Evolutionary conservation across 2,888 invertebrate species (phyloP), one percentile per base, ranked within the genome.

Genomic region (Drosophila mimica): DNA sequence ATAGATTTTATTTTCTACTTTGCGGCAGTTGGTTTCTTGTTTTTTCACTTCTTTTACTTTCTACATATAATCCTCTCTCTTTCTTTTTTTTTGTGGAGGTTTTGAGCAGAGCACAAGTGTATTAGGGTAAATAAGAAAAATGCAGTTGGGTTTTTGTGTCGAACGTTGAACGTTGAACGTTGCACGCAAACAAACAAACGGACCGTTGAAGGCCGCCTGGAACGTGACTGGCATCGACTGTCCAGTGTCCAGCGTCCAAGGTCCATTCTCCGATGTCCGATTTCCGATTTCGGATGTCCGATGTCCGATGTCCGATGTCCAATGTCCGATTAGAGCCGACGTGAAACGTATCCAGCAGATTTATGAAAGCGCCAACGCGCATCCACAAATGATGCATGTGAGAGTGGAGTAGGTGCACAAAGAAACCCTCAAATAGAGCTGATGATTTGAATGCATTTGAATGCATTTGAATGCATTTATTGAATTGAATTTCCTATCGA

Each of bases 1-100:
- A 79, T 79, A 76, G 72, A 79, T 79, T 73, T 76, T 79, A 79
- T 81, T 67, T 74, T 73, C 82, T 66, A 76, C 69, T 77, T 77
- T 77, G 74, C 81, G 79, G 74, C 76, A 78, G 64, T 74, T 51
- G 72, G 51, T n/a, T 38, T 69, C 2, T 25, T 25, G 25, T 53
- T 64, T 54, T 49, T 54, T 13, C 28, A 36, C 15, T 51, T 40
- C 31, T 28, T 54, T 30, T 4, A 15, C 46, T 15, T 46, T 25
- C 15, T 15, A 15, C 15, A 13, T 46, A 25, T 25, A 46, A 25
- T 52, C 30, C 46, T 49, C 34, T 30, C 4, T 25, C 20, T 30
- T 43, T 46, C 34, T 46, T 38, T 48, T 38, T 67, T 2, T 2
- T 40, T 67, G 68, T 68, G 13, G 65, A 6, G 49, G 48, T 31